Conservation (phyloP, 2,797 vertebrate species). For the Malacoraja senta region DNA sequence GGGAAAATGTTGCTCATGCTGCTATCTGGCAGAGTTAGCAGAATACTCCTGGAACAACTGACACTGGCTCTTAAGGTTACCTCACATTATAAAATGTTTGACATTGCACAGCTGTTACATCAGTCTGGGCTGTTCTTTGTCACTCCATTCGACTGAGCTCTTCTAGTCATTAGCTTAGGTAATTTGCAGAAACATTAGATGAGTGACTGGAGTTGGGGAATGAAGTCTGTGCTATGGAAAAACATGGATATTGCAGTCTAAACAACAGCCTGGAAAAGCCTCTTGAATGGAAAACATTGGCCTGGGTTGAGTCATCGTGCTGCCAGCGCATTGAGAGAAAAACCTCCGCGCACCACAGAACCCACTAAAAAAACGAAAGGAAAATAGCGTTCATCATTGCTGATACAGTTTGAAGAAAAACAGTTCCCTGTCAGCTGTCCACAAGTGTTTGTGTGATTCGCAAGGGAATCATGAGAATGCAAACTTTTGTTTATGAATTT, state of each 20-base stretch:
- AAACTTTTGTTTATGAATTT: not conserved
- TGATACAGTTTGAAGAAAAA: too few relatives aligned
- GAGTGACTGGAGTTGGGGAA: not conserved
- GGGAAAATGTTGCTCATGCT: not conserved
- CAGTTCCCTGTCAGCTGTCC: not conserved
- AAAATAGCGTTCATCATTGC: not conserved
- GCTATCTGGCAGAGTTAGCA: not conserved
- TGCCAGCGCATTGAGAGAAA: not conserved
- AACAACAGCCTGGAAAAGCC: constrained; percentile 1
- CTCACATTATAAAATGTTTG: not conserved
- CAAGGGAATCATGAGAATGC: not conserved
- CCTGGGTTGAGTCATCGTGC: constrained; percentile 1
- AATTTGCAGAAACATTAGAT: constrained; percentile 12
- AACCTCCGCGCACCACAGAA: not conserved
- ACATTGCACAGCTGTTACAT: constrained; percentile 21
- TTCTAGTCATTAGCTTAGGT: constrained; percentile 7
- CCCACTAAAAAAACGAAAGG: not conserved
- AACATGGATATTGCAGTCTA: constrained; percentile 1
- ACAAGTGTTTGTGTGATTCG: not conserved
- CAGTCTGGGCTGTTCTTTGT: constrained; percentile 22
- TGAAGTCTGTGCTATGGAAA: constrained; percentile 26
- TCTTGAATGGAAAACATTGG: constrained; percentile 30
- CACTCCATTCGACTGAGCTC: not conserved
- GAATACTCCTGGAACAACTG: constrained; percentile 1
- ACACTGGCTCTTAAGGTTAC: not conserved